Evolutionary conservation across 2,797 vertebrate genomes (phyloP).

Genomic region (Lagocephalus sceleratus): DNA sequence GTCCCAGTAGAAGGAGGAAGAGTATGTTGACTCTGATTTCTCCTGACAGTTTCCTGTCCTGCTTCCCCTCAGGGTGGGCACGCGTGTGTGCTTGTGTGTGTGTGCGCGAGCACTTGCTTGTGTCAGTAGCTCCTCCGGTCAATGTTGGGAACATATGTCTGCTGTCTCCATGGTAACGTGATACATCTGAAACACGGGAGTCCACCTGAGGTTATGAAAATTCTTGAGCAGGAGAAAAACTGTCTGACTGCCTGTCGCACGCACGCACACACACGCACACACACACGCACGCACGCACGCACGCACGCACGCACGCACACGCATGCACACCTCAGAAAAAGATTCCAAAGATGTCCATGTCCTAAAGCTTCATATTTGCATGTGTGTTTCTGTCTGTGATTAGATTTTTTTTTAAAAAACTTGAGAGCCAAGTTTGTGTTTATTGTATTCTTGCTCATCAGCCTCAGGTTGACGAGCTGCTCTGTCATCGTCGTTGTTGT

Average conservation of each 20-base stretch:
- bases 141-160: constrained; percentile 60
- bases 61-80: constrained; percentile 32
- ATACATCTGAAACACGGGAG: constrained; percentile 39
- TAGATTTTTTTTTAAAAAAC: no score
- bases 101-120: constrained; percentile 9
- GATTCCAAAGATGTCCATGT: no score
- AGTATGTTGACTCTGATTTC: constrained; percentile 61
- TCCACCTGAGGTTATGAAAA: constrained; percentile 39
- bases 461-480: constrained; percentile 37
- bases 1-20: constrained; percentile 33
- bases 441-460: constrained; percentile 44
- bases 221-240: constrained; percentile 1
- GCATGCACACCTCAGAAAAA: no score
- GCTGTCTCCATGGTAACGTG: constrained; percentile 60
- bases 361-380: no score
- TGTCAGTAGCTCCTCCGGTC: constrained; percentile 35
- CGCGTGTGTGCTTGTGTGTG: not conserved
- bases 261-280: no score
- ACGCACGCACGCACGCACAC: not conserved
- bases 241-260: not conserved
- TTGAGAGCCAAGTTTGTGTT: constrained; percentile 18
- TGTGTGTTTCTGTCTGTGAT: no score
- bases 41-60: constrained; percentile 63
- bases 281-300: no score
- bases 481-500: constrained; percentile 9